phyloP scores from a whole-genome alignment of 2,113 vertebrate species.

The Gymnogyps californianus region DNA sequence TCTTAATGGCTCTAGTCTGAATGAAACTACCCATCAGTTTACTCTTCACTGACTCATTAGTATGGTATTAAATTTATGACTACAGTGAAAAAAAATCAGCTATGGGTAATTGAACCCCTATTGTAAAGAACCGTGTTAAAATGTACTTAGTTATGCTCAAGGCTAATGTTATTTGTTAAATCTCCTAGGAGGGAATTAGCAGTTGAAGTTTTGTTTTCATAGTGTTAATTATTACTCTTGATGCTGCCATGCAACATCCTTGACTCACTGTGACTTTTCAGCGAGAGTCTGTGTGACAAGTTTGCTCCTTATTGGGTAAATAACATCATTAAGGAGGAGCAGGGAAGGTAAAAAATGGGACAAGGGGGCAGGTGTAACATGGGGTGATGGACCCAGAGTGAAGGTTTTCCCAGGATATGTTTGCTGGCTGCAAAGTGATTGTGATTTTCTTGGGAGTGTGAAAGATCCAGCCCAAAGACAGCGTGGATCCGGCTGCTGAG shows the following conservation, averaged over 20 bases:
- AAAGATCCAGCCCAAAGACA: neutral
- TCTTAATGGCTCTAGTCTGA: slow-evolving; percentile 8
- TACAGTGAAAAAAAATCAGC: slow-evolving; percentile 33
- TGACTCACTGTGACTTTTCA: neutral
- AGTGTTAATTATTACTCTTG: neutral
- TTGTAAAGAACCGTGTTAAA: slow-evolving; percentile 54
- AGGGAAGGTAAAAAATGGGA: neutral
- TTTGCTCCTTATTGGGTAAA: neutral
- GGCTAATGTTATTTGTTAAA: slow-evolving; percentile 43
- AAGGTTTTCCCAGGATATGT: neutral
- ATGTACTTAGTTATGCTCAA: slow-evolving; percentile 40
- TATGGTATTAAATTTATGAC: slow-evolving; percentile 46
- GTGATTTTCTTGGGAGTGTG: neutral
- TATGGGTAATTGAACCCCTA: slow-evolving; percentile 46
- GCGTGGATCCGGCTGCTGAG: neutral
- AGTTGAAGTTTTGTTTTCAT: slow-evolving; percentile 41
- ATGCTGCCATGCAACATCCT: neutral
- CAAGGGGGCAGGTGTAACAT: fast-evolving
- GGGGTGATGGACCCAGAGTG: neutral
- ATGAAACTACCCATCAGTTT: slow-evolving; percentile 33
- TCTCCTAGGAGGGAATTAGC: slow-evolving; percentile 1
- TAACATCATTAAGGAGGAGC: neutral
- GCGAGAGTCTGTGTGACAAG: neutral
- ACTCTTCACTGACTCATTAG: slow-evolving; percentile 53
- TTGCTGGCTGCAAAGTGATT: neutral